phyloP scores from a whole-genome alignment of 2,113 vertebrate species.

The Synchiropus splendidus region DNA sequence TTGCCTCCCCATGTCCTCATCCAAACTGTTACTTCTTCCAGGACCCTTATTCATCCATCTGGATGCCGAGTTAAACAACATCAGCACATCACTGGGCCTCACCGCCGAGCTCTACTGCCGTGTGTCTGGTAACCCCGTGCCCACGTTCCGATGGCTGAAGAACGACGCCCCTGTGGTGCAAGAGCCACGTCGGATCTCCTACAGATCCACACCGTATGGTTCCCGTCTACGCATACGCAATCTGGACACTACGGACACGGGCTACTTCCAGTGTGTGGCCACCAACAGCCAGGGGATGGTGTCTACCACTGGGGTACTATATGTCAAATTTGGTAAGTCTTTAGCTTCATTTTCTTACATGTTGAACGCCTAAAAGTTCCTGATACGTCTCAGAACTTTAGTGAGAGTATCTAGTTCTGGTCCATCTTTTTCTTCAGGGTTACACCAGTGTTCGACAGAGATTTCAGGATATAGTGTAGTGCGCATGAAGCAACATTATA shows the following conservation, averaged over 20 bases:
- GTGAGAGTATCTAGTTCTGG: too few relatives aligned
- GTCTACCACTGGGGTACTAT: slow-evolving; percentile 89
- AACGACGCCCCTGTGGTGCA: slow-evolving; percentile 94
- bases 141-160: slow-evolving; percentile 88
- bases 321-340: slow-evolving; percentile 90
- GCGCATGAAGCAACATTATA: too few relatives aligned
- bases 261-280: slow-evolving; percentile 96
- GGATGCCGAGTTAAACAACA: slow-evolving; percentile 95
- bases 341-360: too few relatives aligned
- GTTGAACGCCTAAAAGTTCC: too few relatives aligned
- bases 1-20: too few relatives aligned
- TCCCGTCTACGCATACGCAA: slow-evolving; percentile 90
- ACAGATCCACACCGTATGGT: slow-evolving; percentile 76
- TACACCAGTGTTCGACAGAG: too few relatives aligned
- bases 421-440: too few relatives aligned
- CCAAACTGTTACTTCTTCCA: slow-evolving; percentile 31
- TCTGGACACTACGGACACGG: slow-evolving; percentile 93
- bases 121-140: slow-evolving; percentile 81
- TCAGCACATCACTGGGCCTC: slow-evolving; percentile 90
- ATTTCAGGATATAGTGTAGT: too few relatives aligned
- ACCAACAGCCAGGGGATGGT: slow-evolving; percentile 80
- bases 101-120: slow-evolving; percentile 87
- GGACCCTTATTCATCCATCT: slow-evolving; percentile 82
- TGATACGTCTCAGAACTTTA: too few relatives aligned
- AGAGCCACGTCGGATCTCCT: slow-evolving; percentile 87